Conservation (phyloP, 2,113 vertebrate species). For the Hucho hucho region DNA sequence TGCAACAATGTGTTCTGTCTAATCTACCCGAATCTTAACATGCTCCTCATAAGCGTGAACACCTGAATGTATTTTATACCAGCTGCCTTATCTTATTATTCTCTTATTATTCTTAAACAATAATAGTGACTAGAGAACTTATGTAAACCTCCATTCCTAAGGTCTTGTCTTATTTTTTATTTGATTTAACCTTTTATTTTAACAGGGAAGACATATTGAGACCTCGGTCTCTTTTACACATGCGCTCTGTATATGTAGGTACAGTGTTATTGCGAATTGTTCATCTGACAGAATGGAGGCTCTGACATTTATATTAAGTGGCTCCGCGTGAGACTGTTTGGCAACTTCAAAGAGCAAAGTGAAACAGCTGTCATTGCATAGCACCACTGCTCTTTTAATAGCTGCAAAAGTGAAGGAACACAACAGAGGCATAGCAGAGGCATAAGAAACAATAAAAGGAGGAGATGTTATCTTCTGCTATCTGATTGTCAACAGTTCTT, state of each 20-base stretch:
- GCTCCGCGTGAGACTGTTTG: constrained; percentile 49
- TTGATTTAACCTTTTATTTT: too few relatives aligned
- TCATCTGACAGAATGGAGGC: constrained; percentile 41
- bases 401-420: background rate
- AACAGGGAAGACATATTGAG: too few relatives aligned
- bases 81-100: background rate
- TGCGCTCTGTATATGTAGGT: too few relatives aligned
- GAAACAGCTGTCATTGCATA: constrained; percentile 41
- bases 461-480: too few relatives aligned
- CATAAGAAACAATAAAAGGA: too few relatives aligned
- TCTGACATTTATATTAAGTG: constrained; percentile 67
- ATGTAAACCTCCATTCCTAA: constrained; percentile 1
- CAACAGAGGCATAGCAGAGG: constrained; percentile 30
- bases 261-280: constrained; percentile 23
- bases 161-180: constrained; percentile 4
- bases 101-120: constrained; percentile 43
- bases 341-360: constrained; percentile 50
- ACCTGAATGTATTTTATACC: constrained; percentile 9
- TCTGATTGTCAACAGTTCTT: too few relatives aligned
- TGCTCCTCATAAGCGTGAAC: background rate
- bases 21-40: background rate
- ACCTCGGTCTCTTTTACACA: too few relatives aligned
- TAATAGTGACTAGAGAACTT: constrained; percentile 29
- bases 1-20: constrained; percentile 5
- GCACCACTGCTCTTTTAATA: background rate